These are phyloP conservation scores for Adelphocoris suturalis DNA, from an alignment of 2,888 invertebrate genomes.

Conservation along the genomic window DNA sequence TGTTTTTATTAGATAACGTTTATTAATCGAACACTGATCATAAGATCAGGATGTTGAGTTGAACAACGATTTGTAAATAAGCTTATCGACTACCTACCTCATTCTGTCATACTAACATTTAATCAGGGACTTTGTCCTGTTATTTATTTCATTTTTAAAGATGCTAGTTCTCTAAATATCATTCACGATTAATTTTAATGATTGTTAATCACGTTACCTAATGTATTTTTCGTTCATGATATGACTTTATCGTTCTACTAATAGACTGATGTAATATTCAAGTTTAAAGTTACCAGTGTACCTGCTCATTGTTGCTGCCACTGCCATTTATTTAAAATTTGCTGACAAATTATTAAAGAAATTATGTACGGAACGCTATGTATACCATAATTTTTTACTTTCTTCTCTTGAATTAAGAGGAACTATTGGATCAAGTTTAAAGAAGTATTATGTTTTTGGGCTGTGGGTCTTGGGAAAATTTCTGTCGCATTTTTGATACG, in stretches of 20 bases:
- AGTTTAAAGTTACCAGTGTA: constrained; percentile 1
- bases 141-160: background rate
- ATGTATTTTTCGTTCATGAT: background rate
- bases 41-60: background rate
- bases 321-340: background rate
- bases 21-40: background rate
- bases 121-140: background rate
- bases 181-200: background rate
- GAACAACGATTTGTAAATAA: background rate
- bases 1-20: background rate
- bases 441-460: too few species aligned
- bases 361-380: too few species aligned
- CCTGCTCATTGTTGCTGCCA: constrained; percentile 34
- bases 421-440: too few species aligned
- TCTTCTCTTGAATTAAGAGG: too few species aligned
- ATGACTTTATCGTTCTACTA: background rate
- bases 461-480: too few species aligned
- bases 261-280: constrained; percentile 8
- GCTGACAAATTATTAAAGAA: too few species aligned
- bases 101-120: background rate
- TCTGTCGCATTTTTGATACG: too few species aligned
- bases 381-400: too few species aligned
- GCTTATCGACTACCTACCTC: constrained; percentile 19
- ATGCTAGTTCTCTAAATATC: background rate
- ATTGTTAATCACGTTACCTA: background rate